Conservation (phyloP, 2,888 invertebrate species). For the Bombylius major region DNA sequence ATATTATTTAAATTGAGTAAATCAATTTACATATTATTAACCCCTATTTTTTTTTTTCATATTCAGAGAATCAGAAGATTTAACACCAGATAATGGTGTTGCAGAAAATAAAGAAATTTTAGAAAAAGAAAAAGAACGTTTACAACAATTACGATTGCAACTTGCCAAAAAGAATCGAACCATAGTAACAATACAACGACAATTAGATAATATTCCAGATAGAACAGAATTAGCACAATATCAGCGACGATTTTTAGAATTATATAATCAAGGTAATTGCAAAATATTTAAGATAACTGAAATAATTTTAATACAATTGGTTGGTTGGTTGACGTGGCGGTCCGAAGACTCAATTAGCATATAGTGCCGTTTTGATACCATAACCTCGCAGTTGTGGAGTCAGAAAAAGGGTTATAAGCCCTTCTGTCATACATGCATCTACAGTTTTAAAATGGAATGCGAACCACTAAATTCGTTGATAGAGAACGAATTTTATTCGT, state of each 20-base stretch:
- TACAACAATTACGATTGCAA: conserved; percentile 50
- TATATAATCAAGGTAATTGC: conserved; percentile 75
- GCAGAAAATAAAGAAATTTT: conserved; percentile 46
- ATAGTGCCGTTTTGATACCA: too few species aligned
- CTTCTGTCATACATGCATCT: too few species aligned
- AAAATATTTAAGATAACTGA: background rate
- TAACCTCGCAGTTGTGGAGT: background rate
- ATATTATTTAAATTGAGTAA: too few species aligned
- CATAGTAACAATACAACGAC: conserved; percentile 67
- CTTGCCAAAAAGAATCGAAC: conserved; percentile 68
- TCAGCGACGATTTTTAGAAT: conserved; percentile 87
- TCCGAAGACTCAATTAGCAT: too few species aligned
- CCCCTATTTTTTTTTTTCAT: background rate
- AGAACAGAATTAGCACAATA: conserved; percentile 90
- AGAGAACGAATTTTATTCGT: too few species aligned
- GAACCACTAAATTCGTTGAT: too few species aligned
- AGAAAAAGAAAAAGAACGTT: conserved; percentile 48
- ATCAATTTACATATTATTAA: too few species aligned
- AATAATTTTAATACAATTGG: background rate
- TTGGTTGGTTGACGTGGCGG: too few species aligned
- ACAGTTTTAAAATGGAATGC: too few species aligned
- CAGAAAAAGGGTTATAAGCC: too few species aligned
- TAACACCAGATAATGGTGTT: conserved; percentile 35
- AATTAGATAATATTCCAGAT: conserved; percentile 86
- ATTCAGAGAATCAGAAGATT: conserved; percentile 36